phyloP scores from a whole-genome alignment of 2,888 invertebrate species.

The Thelaira solivaga region DNA sequence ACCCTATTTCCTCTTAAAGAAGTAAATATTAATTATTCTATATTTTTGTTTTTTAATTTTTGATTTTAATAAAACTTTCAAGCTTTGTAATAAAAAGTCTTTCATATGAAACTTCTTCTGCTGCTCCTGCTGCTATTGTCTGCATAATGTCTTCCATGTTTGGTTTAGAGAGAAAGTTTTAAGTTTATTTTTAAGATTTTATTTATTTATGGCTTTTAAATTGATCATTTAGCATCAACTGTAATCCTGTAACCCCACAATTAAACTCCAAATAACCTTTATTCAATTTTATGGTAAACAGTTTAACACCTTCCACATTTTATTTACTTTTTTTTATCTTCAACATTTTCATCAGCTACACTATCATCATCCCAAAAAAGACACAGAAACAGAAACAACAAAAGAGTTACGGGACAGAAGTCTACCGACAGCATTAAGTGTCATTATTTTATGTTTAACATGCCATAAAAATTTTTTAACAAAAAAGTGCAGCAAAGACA shows the following conservation, averaged over 20 bases:
- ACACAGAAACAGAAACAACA: background rate
- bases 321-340: background rate
- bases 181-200: conserved; percentile 17
- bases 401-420: conserved; percentile 22
- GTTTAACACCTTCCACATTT: conserved; percentile 54
- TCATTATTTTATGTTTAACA: conserved; percentile 61
- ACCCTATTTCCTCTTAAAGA: too few species aligned
- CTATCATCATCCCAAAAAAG: background rate
- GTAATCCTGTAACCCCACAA: conserved; percentile 37
- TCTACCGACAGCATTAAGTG: conserved; percentile 47
- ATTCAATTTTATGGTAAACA: conserved; percentile 42
- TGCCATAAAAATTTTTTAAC: conserved; percentile 57
- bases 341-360: conserved; percentile 10
- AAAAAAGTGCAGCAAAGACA: background rate
- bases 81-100: too few species aligned
- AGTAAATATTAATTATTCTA: too few species aligned
- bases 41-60: too few species aligned
- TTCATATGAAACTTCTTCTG: too few species aligned
- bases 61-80: too few species aligned
- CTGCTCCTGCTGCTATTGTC: too few species aligned
- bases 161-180: conserved; percentile 35
- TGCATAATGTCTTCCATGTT: too few species aligned
- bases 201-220: conserved; percentile 45
- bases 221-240: conserved; percentile 34
- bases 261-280: conserved; percentile 54